Percentiles rank a stretch among this genome's conserved stretches.
Conservation (phyloP, 2,113 vertebrate species). For the Sphyrna mokarran region DNA sequence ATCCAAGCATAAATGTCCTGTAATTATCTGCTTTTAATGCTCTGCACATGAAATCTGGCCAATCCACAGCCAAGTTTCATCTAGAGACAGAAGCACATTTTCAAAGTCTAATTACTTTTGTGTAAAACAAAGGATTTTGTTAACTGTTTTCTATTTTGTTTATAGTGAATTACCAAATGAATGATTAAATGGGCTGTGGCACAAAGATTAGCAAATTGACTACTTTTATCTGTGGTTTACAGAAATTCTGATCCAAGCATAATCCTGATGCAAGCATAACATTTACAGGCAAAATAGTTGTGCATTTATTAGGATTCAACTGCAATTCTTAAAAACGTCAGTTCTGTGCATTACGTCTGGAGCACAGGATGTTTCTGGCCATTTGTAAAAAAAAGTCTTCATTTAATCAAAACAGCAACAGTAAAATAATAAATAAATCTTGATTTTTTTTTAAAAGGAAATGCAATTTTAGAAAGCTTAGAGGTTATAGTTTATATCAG, state of each 20-base stretch:
- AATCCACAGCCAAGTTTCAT: slow-evolving; percentile 16
- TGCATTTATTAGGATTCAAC: slow-evolving; percentile 1
- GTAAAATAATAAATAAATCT: not conserved
- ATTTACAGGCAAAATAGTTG: not conserved
- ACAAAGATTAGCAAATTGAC: slow-evolving; percentile 35
- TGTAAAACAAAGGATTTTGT: slow-evolving; percentile 32
- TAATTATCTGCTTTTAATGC: slow-evolving; percentile 29
- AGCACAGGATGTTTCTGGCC: not conserved
- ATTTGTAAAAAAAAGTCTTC: not conserved
- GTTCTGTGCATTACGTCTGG: not conserved
- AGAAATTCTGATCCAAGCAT: slow-evolving; percentile 22
- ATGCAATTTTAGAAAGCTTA: not conserved
- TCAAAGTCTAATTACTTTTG: slow-evolving; percentile 35
- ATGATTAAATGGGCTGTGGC: slow-evolving; percentile 34
- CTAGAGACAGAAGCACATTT: slow-evolving; percentile 24
- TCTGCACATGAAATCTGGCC: not conserved
- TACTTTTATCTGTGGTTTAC: slow-evolving; percentile 35
- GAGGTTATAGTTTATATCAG: not conserved
- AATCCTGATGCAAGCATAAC: slow-evolving; percentile 12
- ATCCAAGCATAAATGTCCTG: slow-evolving; percentile 29
- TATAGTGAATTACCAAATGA: slow-evolving; percentile 17
- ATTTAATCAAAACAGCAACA: not conserved
- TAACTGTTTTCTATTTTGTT: slow-evolving; percentile 28
- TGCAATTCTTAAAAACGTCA: not conserved
- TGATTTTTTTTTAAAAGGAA: not conserved